phyloP scores from a whole-genome alignment of 2,797 vertebrate genomes.

The Spea hammondii region DNA sequence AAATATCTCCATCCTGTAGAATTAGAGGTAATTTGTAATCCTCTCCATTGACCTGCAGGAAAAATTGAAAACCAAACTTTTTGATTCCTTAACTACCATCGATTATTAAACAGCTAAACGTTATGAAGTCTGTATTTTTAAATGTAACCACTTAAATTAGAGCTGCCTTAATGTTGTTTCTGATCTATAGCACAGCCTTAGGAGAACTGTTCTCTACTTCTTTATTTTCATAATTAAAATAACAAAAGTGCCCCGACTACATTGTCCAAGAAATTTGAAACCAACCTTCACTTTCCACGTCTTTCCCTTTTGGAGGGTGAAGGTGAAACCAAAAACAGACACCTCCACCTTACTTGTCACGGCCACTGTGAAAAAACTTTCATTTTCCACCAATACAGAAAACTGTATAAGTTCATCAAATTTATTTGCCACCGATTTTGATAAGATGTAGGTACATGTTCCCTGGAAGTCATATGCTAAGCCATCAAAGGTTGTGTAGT shows the following conservation, averaged over 20 bases:
- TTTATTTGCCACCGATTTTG: slow-evolving; percentile 53
- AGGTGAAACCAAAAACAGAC: slow-evolving; percentile 57
- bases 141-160: no score
- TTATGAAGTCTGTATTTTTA: no score
- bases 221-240: no score
- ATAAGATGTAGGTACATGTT: slow-evolving; percentile 69
- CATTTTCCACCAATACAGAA: slow-evolving; percentile 56
- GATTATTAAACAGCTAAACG: slow-evolving; percentile 57
- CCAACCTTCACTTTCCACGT: slow-evolving; percentile 69
- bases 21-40: slow-evolving; percentile 54
- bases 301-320: slow-evolving; percentile 63
- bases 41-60: slow-evolving; percentile 57
- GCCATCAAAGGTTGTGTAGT: slow-evolving; percentile 69
- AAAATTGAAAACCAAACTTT: neutral
- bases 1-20: slow-evolving; percentile 51
- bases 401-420: neutral
- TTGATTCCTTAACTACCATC: slow-evolving; percentile 56
- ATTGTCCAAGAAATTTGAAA: neutral
- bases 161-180: no score
- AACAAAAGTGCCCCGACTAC: no score
- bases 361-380: slow-evolving; percentile 46
- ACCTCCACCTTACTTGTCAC: slow-evolving; percentile 67
- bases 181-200: no score
- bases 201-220: no score
- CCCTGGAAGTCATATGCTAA: slow-evolving; percentile 67